Evolutionary conservation across 1,140 invertebrate genomes (phyloP).

Genomic region (Catajapyx aquilonaris): DNA sequence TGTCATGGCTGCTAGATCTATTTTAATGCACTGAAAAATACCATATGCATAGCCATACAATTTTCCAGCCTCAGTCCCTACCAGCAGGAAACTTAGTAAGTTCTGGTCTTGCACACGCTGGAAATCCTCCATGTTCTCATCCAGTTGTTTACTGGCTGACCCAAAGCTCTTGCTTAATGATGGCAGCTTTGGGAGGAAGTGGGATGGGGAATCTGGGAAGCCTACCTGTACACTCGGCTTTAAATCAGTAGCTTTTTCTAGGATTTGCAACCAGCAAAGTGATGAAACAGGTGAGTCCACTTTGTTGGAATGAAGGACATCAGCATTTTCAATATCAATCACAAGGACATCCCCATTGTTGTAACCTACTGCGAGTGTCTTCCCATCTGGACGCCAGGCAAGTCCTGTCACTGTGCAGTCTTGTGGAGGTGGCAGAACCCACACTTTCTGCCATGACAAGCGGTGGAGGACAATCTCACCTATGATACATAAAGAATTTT

Average conservation of each 20-base stretch:
- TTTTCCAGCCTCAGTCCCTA: conserved; percentile 48
- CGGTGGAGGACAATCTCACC: conserved; percentile 75
- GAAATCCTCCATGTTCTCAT: conserved; percentile 37
- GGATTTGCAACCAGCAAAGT: neutral
- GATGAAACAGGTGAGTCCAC: neutral
- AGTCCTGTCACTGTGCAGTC: conserved; percentile 42
- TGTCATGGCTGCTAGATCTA: conserved; percentile 29
- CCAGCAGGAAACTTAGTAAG: conserved; percentile 50
- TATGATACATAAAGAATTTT: no score
- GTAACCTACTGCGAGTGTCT: conserved; percentile 54
- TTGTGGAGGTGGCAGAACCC: conserved; percentile 48
- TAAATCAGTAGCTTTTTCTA: no score
- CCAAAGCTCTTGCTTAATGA: conserved; percentile 32
- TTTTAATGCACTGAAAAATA: conserved; percentile 49
- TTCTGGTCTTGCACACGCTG: conserved; percentile 39
- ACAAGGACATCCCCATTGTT: conserved; percentile 28
- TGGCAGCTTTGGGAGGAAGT: conserved; percentile 31
- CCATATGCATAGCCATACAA: conserved; percentile 64
- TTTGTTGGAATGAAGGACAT: neutral
- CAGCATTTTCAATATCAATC: neutral
- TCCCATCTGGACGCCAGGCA: conserved; percentile 87
- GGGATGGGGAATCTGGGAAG: neutral
- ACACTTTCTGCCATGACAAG: conserved; percentile 81
- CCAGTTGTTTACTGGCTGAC: conserved; percentile 24
- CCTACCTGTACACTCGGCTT: no score